Conservation (phyloP, 2,797 vertebrate genomes). For the Coranthus polyacanthus region DNA sequence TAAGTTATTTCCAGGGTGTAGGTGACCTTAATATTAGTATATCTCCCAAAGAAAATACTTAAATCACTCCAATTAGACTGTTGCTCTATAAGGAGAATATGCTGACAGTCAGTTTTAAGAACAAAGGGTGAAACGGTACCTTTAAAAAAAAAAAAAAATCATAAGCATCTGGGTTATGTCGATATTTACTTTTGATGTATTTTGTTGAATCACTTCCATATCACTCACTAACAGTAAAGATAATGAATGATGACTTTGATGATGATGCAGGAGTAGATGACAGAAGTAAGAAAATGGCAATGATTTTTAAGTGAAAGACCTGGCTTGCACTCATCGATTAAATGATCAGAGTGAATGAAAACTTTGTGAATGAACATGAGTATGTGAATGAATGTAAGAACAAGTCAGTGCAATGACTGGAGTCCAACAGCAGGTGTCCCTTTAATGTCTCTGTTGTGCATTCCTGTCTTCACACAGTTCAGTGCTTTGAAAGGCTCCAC, state of each 20-base stretch:
- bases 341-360: constrained; percentile 26
- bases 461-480: constrained; percentile 29
- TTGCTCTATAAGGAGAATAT: no score
- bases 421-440: constrained; percentile 66
- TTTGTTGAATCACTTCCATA: no score
- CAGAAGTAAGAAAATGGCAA: not conserved
- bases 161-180: no score
- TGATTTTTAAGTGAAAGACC: not conserved
- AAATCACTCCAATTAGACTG: no score
- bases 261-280: not conserved
- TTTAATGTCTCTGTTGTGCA: constrained; percentile 11
- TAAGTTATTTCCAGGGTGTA: no score
- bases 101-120: no score
- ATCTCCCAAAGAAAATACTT: no score
- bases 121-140: no score
- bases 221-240: not conserved
- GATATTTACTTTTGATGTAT: no score
- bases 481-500: constrained; percentile 23
- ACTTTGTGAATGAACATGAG: constrained; percentile 44
- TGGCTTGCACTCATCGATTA: not conserved
- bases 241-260: not conserved
- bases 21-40: no score
- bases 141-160: no score
- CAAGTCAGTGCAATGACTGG: constrained; percentile 22
- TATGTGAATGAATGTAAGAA: not conserved